Evolutionary conservation across 2,113 vertebrate genomes (phyloP).

Genomic region (Colinus virginianus): DNA sequence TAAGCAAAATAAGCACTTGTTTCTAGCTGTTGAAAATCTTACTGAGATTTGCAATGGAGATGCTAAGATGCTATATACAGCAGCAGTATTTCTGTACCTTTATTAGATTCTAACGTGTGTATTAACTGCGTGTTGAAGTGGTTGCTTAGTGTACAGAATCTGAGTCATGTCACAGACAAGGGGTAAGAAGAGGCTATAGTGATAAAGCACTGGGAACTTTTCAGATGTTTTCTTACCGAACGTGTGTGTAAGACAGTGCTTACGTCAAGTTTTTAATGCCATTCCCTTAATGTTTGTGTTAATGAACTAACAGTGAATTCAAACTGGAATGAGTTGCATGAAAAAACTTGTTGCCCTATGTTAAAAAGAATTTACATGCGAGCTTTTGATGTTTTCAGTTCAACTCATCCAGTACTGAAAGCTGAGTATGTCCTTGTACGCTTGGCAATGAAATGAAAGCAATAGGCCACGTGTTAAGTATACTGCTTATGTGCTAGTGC

Average conservation of each 20-base stretch:
- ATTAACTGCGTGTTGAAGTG: neutral
- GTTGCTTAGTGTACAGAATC: neutral
- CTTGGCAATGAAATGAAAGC: neutral
- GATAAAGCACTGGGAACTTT: neutral
- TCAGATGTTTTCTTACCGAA: slow-evolving; percentile 16
- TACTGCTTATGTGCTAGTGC: fast-evolving
- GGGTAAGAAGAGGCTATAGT: neutral
- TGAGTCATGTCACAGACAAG: neutral
- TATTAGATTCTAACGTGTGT: neutral
- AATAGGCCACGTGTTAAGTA: fast-evolving
- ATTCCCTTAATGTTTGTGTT: neutral
- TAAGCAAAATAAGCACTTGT: slow-evolving; percentile 17
- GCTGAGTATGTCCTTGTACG: neutral
- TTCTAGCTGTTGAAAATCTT: neutral
- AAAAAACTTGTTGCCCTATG: neutral
- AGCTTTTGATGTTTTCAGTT: neutral
- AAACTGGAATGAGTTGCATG: neutral
- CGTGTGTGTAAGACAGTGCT: neutral
- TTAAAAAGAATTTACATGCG: neutral
- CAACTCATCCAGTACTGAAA: neutral
- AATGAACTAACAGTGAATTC: neutral
- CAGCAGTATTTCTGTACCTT: neutral
- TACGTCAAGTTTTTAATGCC: neutral
- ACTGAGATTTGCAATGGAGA: neutral
- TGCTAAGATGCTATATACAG: neutral